Conservation (phyloP, 2,888 invertebrate species). For the Coelinius sp. region DNA sequence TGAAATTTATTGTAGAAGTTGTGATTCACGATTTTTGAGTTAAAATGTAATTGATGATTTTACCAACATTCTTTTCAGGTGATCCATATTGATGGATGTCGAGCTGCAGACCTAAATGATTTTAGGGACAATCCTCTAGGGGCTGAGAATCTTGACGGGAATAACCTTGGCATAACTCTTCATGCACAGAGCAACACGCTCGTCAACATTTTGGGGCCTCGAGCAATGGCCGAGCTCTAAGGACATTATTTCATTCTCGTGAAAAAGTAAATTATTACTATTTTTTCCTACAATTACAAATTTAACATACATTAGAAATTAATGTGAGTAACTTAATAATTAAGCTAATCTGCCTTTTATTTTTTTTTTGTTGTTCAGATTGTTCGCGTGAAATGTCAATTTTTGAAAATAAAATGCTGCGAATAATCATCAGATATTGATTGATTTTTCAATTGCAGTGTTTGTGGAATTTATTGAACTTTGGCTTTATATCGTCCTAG, state of each 20-base stretch:
- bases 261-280: constrained; percentile 31
- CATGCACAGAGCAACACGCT: no score
- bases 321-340: not conserved
- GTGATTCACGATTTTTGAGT: no score
- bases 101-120: no score
- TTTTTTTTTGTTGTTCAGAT: not conserved
- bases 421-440: not conserved
- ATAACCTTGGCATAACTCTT: no score
- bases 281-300: constrained; percentile 23
- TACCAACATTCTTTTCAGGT: no score
- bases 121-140: no score
- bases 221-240: no score
- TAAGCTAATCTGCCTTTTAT: not conserved
- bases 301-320: constrained; percentile 6
- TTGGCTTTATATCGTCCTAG: not conserved
- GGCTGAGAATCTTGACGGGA: no score
- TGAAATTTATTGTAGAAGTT: no score
- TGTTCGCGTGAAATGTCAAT: not conserved
- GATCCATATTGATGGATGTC: no score
- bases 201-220: no score
- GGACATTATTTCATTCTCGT: constrained; percentile 16
- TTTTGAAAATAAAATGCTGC: not conserved
- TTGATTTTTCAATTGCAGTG: constrained; percentile 8
- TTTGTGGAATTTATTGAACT: not conserved
- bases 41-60: no score